Evolutionary conservation across 2,113 vertebrate species (phyloP).

Genomic region (Hucho hucho): DNA sequence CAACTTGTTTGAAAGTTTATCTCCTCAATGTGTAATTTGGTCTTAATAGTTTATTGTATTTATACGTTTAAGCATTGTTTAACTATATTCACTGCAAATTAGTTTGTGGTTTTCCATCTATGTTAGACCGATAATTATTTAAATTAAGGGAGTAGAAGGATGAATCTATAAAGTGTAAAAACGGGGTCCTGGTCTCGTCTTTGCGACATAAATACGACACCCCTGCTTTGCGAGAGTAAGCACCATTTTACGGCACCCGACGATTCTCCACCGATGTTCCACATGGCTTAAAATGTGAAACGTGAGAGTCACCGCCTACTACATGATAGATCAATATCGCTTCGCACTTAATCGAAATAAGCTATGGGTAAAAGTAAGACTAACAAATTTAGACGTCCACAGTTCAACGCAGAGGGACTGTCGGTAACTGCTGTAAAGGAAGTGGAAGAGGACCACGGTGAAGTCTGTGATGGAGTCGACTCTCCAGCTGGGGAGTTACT

Average conservation of each 20-base stretch:
- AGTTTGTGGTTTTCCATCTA: too few relatives aligned
- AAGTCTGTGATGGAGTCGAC: conserved; percentile 47
- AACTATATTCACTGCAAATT: too few relatives aligned
- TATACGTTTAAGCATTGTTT: too few relatives aligned
- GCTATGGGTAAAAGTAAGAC: conserved; percentile 86
- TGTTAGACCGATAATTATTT: too few relatives aligned
- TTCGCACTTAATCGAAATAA: not conserved
- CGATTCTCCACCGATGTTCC: conserved; percentile 29
- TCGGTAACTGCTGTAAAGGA: conserved; percentile 63
- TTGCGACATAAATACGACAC: conserved; percentile 49
- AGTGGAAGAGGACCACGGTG: conserved; percentile 46
- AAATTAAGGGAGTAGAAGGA: too few relatives aligned
- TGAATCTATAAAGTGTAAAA: too few relatives aligned
- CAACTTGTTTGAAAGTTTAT: too few relatives aligned
- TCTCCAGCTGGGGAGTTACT: conserved; percentile 80
- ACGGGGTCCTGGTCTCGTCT: not conserved
- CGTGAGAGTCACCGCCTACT: not conserved
- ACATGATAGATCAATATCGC: not conserved
- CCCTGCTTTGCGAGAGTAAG: conserved; percentile 24
- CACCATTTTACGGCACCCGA: conserved; percentile 45
- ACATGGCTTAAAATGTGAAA: conserved; percentile 55
- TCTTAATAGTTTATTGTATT: too few relatives aligned
- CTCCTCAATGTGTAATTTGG: too few relatives aligned
- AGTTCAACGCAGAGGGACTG: conserved; percentile 69
- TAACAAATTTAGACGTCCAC: conserved; percentile 77